These are phyloP conservation scores for Oreochromis niloticus DNA, from an alignment of 2,113 vertebrate species.

Conservation along the genomic window DNA sequence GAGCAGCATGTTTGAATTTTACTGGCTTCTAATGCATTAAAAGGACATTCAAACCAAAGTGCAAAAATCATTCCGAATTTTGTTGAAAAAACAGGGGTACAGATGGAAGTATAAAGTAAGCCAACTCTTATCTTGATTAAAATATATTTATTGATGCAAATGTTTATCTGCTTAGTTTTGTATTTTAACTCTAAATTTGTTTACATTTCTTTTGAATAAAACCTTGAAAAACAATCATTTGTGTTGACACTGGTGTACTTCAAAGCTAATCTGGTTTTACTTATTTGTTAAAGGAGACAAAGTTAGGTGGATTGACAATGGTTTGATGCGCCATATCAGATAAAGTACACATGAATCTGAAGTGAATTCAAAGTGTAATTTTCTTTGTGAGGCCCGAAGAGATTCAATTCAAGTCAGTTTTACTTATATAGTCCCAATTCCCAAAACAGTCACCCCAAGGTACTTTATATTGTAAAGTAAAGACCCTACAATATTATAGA, in stretches of 20 bases:
- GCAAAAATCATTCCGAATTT: neutral
- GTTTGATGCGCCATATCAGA: neutral
- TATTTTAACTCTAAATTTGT: neutral
- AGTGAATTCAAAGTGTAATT: neutral
- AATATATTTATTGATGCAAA: slow-evolving; percentile 38
- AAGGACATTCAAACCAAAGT: neutral
- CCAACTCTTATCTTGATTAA: neutral
- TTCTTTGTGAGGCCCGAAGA: neutral
- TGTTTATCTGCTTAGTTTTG: neutral
- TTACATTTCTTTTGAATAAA: neutral
- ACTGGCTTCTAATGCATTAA: neutral
- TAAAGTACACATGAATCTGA: neutral
- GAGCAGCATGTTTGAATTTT: neutral
- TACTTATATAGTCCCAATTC: neutral
- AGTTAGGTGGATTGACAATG: neutral
- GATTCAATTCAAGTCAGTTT: neutral
- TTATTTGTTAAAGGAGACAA: neutral
- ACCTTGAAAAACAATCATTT: neutral
- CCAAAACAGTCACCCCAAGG: neutral
- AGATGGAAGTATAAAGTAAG: neutral
- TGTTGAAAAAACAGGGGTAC: neutral
- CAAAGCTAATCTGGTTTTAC: neutral
- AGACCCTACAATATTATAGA: neutral
- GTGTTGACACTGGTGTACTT: neutral
- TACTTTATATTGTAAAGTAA: neutral